phyloP scores from a whole-genome alignment of 2,888 invertebrate species.

The Cheilosia urbana region DNA sequence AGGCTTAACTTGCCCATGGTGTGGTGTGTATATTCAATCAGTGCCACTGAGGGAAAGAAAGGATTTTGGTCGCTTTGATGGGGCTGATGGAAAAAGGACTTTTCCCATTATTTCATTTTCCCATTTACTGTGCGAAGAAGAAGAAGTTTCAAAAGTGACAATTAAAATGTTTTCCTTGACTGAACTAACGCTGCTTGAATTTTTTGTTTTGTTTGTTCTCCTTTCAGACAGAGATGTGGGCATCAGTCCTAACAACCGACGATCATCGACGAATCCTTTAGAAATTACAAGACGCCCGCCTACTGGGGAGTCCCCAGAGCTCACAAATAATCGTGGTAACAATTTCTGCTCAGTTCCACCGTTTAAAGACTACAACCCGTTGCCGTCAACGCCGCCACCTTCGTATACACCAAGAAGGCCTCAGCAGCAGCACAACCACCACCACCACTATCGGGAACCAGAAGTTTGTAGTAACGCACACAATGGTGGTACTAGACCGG shows the following conservation, averaged over 20 bases:
- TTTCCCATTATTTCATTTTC: constrained; percentile 41
- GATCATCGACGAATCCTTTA: constrained; percentile 64
- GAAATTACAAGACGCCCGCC: constrained; percentile 65
- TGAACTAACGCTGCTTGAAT: constrained; percentile 18
- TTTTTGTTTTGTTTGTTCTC: constrained; percentile 18
- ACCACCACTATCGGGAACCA: constrained; percentile 31
- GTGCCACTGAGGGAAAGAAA: constrained; percentile 8
- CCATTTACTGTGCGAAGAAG: not conserved
- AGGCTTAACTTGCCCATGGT: constrained; percentile 30
- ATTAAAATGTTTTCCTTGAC: constrained; percentile 72
- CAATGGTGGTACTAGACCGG: constrained; percentile 43
- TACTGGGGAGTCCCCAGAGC: constrained; percentile 26
- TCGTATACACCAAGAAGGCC: constrained; percentile 79
- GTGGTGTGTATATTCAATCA: constrained; percentile 13
- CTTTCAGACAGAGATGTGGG: constrained; percentile 66
- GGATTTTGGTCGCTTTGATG: constrained; percentile 36
- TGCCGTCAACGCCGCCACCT: constrained; percentile 82
- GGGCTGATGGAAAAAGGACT: not conserved
- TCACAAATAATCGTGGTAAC: constrained; percentile 55
- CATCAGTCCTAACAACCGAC: constrained; percentile 30
- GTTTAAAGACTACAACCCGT: constrained; percentile 76
- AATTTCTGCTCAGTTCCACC: constrained; percentile 72
- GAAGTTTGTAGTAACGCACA: constrained; percentile 42
- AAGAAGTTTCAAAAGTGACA: constrained; percentile 42
- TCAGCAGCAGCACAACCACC: constrained; percentile 74